Base-by-base conservation (phyloP, 2,113 vertebrate species). In the Cynocephalus volans region DNA sequence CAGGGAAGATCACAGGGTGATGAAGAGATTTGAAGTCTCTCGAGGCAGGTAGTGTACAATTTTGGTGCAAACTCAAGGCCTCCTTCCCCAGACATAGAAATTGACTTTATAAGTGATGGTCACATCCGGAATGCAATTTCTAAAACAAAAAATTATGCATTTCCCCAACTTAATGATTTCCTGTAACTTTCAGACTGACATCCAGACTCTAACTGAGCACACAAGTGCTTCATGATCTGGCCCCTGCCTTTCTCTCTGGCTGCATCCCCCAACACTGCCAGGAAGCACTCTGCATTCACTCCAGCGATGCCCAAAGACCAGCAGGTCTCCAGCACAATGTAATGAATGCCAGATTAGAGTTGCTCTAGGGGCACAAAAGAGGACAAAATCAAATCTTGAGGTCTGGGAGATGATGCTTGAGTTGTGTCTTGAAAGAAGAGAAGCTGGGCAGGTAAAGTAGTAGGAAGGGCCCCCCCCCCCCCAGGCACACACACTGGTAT, bases 361-460 rank as follows among this genome's bases (percentile, higher is more conserved):
- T 77, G 48, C 33, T 58, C 36, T 97, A 58, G 56, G 69, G 19
- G 13, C 50, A 91, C 64, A 93, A 36, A 87, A 31, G 79, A 56
- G 33, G 21, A 72, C n/a, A 52, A 33, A 26, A 72, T 54, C 0
- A 90, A 91, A 79, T 65, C 62, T 14, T 82, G 79, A 82, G 65
- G 41, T 19, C 13, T 90, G 28, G 50, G n/a, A 82, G 28, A 56
- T 88, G 33, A 62, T 62, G 5, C 21, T 64, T 81, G 10, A 75
- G 60, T n/a, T 97, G 12, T 95, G 54, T 75, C 28, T 52, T 77
- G 13, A 85, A 72, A 60, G 64, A 95, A 91, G 58, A 96, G n/a
- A 45, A 67, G 15, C 54, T 80, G 70, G 69, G 56, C 3, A 75
- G 36, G 19, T 60, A 50, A 95, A 23, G 31, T 45, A 31, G 19